Conservation (phyloP, 2,113 vertebrate species). For the Oenanthe melanoleuca region DNA sequence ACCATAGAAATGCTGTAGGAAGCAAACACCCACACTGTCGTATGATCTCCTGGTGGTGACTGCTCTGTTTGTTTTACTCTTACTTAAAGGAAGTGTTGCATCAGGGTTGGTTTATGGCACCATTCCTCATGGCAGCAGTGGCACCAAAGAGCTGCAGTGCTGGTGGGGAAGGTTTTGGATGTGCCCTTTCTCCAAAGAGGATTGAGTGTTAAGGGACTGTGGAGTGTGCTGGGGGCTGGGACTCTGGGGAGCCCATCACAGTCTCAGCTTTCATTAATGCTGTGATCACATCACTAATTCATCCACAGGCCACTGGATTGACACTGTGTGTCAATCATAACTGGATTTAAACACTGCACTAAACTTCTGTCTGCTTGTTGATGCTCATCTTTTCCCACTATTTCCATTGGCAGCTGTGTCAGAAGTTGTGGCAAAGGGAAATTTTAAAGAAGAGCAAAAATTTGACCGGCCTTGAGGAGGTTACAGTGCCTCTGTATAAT, state of each 20-base stretch:
- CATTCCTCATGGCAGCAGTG: fast-evolving
- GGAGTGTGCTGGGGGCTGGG: neutral
- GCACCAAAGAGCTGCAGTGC: neutral
- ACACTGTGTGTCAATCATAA: neutral
- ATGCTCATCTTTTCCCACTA: neutral
- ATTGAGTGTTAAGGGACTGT: neutral
- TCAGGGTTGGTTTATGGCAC: neutral
- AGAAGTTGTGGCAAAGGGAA: neutral
- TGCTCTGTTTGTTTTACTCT: neutral
- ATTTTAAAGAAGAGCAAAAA: neutral
- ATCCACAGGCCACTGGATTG: neutral
- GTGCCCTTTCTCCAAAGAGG: neutral
- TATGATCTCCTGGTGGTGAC: neutral
- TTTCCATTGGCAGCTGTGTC: neutral
- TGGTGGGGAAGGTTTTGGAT: neutral
- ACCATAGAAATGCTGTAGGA: neutral
- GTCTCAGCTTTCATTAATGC: neutral
- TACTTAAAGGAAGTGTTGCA: neutral
- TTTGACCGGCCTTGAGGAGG: neutral
- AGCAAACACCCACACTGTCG: neutral
- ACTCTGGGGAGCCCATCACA: neutral
- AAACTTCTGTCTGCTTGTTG: neutral
- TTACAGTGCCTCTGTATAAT: neutral
- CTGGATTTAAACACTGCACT: neutral
- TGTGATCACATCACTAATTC: neutral